Evolutionary conservation across 2,797 vertebrate genomes (phyloP), one percentile per base, ranked within the genome.

Genomic region (Hapalemur alaotrensis): DNA sequence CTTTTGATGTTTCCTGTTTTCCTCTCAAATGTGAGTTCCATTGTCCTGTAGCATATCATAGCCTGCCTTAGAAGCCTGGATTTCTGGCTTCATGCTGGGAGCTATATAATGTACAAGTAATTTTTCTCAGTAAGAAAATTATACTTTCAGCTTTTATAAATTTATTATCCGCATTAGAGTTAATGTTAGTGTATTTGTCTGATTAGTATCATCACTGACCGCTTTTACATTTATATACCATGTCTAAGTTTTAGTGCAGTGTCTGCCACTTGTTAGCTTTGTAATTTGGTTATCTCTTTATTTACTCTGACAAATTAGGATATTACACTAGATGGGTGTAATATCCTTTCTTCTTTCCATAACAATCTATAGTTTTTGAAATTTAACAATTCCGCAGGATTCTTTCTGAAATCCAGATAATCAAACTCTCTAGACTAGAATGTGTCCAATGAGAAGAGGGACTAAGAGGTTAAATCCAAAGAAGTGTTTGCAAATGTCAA

Each of bases 91-190:
- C 52, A 22, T 65, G 30, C 9, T 63, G 70, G 23, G 35, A 91
- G 7, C 72, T 70, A 25, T 69, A 32, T 59, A 20, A 35, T 78
- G 28, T 46, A 20, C 38, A 5, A 82, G 13, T 61, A 43, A 69
- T 57, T 87, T 95, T 79, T 91, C 79, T 88, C 84, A 73, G 20
- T 69, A 88, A 94, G 83, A 88, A 88, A 93, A 57, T 81, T 50
- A 73, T 18, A 90, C 4, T 41, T 61, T 52, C 86, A 93, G 11
- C 14, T 78, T 67, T 85, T 46, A 70, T 54, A 52, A 5, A 30
- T 82, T 91, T 92, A 54, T 78, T 38, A 43, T 57, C 28, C 61
- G 92, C 43, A 67, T 67, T 89, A 83, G 17, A 65, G 38, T 89
- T 72, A 91, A 87, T 38, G 8, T 83, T 73, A 50, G 35, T 59